Evolutionary conservation across 2,888 invertebrate species (phyloP), one percentile per base, ranked within the genome.

Genomic region (Odontocerum albicorne): DNA sequence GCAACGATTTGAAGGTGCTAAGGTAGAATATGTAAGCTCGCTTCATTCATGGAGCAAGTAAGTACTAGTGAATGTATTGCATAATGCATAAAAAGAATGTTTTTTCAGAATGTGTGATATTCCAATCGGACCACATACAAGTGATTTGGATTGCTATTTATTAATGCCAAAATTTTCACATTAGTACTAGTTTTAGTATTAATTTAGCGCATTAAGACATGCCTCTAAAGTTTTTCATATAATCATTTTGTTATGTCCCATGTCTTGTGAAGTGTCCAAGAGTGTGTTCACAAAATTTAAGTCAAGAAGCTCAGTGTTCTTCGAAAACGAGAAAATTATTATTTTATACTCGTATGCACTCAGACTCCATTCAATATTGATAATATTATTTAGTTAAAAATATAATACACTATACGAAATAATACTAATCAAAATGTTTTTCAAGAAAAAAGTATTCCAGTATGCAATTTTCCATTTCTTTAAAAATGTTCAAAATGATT

Each of bases 21-120:
- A 38, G 45, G 27, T 55, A 54, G 44, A 32, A 44, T 59, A 47
- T 55, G 49, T 56, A 59, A 49, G 47, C 49, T 44, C 43, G 51
- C 55, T 55, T 59, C 53, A 46, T 59, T 47, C 27, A 36, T 49
- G 59, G 59, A 59, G 56, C 59, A 56, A 59, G 59, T 59, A 59
- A 59, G 59, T 59, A 59, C 50, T 52, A 42, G 33, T 27, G 36
- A 45, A 43, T 52, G 49, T 36, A 49, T 49, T 56, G 47, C 17
- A 35, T 39, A 22, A 50, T 43, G 35, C 42, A 16, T 35, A 46
- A 12, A 20, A 45, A 35, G 56, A 56, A 51, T 60, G 60, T 15
- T 53, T 56, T 57, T 52, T 46, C 13, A 49, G 17, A 38, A 31
- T 49, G 47, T 60, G 59, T 56, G 56, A 39, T 49, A 35, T 56